Evolutionary conservation across 2,888 invertebrate genomes (phyloP), one percentile per base, ranked within the genome.

Genomic region (Phortica okadai): DNA sequence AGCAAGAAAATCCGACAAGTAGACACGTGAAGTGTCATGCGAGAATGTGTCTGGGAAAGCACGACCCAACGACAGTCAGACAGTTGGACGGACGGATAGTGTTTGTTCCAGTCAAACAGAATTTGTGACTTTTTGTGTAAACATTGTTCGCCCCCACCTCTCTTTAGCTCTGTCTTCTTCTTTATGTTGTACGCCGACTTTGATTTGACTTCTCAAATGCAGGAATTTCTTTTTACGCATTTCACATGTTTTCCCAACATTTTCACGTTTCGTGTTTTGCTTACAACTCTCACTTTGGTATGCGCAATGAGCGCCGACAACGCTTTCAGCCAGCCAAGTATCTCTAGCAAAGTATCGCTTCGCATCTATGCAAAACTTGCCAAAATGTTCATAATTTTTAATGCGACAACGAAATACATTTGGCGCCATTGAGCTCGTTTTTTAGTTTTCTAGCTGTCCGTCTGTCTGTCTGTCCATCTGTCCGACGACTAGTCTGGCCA

Each of bases 391-490:
- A 87, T 87, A 87, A 80, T 82, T 87, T 33, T 87, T 82, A 80
- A 80, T 84, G 85, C 84, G 85, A 84, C 84, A 84, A 85, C 84
- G 76, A 87, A 85, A 87, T 77, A 85, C 85, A 83, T 83, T 33
- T 85, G 85, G 85, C 87, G 85, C 85, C 85, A 83, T 72, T 70
- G 75, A 73, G 80, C 70, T 44, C 54, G 50, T 78, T 75, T 74
- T 73, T 76, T 66, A 74, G 14, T 69, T 56, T 21, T 56, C 59
- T 59, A n/a, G 44, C 21, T 59, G 8, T 42, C 73, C 7, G n/a
- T 44, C 44, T 62, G 42, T 62, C 58, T n/a, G 50, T 45, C n/a
- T 50, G 74, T 44, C 62, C 16, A 42, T n/a, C 16, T 66, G 41
- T 2, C 66, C 21, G 16, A 54, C 45, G 59, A 33, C 33, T 33